Base-by-base conservation (phyloP, 1,140 invertebrate genomes). In the Daktulosphaira vitifoliae region DNA sequence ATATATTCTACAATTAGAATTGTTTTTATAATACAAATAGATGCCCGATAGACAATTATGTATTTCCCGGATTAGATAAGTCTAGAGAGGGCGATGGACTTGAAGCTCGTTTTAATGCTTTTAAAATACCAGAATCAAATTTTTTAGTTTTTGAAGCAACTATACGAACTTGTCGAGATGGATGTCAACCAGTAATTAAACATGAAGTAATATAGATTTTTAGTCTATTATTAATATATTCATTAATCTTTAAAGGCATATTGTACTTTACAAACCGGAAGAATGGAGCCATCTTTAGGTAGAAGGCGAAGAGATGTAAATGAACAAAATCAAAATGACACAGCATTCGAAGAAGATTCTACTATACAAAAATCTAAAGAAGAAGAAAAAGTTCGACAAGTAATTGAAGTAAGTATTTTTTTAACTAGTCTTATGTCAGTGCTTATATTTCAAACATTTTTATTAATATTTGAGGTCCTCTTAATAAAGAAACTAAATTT, bases 61-160 rank as follows among this genome's bases (percentile, higher is more conserved):
- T 95, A 0, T 95, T 95, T 76, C 91, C 91, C 0, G 89, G 91
- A 72, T 73, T 95, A 68, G 90, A 93, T 71, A 85, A 88, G 72
- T 81, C 90, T 1, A 79, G 90, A 22, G 89, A 84, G 70, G 88
- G 89, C 0, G 89, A 92, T 70, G 91, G 88, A 9, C 76, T 94
- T 7, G 90, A 93, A 77, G 89, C 90, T 0, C 80, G 90, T 69
- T 95, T 95, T 72, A 92, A 93, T 76, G 92, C 92, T 2, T 95
- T 94, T 70, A 95, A 95, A 76, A 92, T 95, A 70, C 92, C 92
- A 0, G 90, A 94, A 78, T 93, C 91, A 0, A 94, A 94, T 74
- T 92, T 92, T 77, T 74, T 95, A 50, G 89, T 95, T 1, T 95
- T 95, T 72, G 90, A 95, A 77, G 92, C 92, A 1, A 94, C 88